Percentiles rank a stretch among this genome's conserved stretches.
Evolutionary conservation across 1,140 invertebrate species (phyloP).

Genomic region (Drosophila azteca): DNA sequence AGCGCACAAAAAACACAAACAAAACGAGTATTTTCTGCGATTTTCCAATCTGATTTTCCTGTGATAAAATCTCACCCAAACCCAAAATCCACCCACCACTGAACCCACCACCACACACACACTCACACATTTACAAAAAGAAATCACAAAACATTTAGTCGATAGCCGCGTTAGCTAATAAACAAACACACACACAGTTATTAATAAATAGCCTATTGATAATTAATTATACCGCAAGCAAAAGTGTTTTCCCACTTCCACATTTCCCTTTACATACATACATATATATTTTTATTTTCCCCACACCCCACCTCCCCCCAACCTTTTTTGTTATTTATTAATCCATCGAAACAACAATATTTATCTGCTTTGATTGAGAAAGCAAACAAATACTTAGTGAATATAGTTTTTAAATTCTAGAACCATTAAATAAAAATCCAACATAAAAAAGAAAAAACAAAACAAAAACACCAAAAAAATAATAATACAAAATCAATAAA

Average conservation of each 20-base stretch:
- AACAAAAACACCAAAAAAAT: conserved; percentile 10
- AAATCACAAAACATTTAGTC: conserved; percentile 46
- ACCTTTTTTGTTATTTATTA: conserved; percentile 50
- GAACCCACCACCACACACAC: conserved; percentile 10
- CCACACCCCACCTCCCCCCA: too few species aligned
- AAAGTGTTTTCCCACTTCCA: conserved; percentile 33
- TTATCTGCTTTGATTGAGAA: conserved; percentile 41
- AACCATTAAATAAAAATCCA: conserved; percentile 17
- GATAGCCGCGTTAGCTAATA: conserved; percentile 45
- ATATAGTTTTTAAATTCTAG: conserved; percentile 31
- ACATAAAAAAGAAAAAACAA: conserved; percentile 12
- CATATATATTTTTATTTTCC: too few species aligned
- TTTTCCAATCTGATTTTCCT: conserved; percentile 58
- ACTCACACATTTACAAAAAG: neutral
- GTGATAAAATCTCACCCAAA: conserved; percentile 67
- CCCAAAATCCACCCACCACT: neutral
- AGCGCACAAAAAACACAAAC: conserved; percentile 12
- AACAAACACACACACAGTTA: conserved; percentile 44
- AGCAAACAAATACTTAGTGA: conserved; percentile 16
- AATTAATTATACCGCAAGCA: conserved; percentile 35
- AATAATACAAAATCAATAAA: conserved; percentile 22
- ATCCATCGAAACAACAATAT: conserved; percentile 69
- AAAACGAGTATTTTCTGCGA: conserved; percentile 22
- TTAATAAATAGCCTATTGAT: conserved; percentile 64
- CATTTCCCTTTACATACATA: conserved; percentile 19